Evolutionary conservation across 2,888 invertebrate genomes (phyloP).

Genomic region (Chalcosyrphus nemorum): DNA sequence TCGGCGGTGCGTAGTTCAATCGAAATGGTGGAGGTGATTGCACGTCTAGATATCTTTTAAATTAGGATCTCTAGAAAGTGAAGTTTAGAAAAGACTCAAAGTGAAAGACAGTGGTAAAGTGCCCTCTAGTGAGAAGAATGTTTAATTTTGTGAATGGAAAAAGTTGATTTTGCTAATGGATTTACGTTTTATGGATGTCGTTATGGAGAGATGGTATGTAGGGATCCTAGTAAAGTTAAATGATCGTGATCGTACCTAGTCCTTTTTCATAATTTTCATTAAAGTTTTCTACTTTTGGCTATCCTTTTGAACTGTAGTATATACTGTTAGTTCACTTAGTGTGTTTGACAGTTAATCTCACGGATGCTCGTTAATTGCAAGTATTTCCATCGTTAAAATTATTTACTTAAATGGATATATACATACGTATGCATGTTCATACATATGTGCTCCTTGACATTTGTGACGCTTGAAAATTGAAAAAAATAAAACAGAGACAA

Average conservation of each 20-base stretch:
- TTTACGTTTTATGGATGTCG: constrained; percentile 63
- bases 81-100: not conserved
- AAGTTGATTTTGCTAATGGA: constrained; percentile 37
- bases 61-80: not conserved
- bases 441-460: not conserved
- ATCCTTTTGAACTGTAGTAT: no score
- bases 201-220: constrained; percentile 64
- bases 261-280: no score
- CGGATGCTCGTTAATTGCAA: no score
- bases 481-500: no score
- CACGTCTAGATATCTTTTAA: constrained; percentile 21
- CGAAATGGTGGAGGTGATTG: constrained; percentile 46
- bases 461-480: constrained; percentile 6
- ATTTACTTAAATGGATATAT: no score
- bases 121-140: not conserved
- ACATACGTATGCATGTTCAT: no score
- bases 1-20: constrained; percentile 60
- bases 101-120: not conserved
- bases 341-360: no score
- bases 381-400: no score
- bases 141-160: not conserved
- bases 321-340: no score
- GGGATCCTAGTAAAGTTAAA: not conserved
- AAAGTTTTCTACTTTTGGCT: no score
- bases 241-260: no score